A percentile compares a stretch with the other conserved stretches of the same genome.
Evolutionary conservation across 2,888 invertebrate species (phyloP).

Genomic region (Agelastica alni): DNA sequence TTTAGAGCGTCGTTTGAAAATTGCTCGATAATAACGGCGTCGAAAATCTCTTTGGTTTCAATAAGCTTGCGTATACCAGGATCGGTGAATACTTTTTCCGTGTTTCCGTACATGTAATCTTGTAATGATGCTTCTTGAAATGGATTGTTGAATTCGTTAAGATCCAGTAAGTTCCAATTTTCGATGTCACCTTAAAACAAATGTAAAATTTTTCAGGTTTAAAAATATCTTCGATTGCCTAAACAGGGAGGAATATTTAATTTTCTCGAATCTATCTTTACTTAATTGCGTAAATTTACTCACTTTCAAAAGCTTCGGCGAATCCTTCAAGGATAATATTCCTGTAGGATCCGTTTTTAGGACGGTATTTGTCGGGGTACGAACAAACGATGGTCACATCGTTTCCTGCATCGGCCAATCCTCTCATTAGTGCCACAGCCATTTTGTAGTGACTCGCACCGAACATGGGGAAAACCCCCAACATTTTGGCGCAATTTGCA

Average conservation of each 20-base stretch:
- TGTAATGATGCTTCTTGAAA: conserved; percentile 23
- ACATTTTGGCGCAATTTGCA: conserved; percentile 57
- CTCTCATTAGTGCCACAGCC: conserved; percentile 64
- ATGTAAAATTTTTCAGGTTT: too few species aligned
- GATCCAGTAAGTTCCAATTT: conserved; percentile 9
- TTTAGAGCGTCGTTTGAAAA: conserved; percentile 58
- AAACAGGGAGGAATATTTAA: too few species aligned
- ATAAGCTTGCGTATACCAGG: conserved; percentile 43
- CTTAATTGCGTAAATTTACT: too few species aligned
- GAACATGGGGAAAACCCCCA: conserved; percentile 68
- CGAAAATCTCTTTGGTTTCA: conserved; percentile 51
- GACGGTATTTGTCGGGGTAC: conserved; percentile 52
- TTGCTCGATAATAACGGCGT: conserved; percentile 56
- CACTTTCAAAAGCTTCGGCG: conserved; percentile 9
- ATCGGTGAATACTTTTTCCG: conserved; percentile 38
- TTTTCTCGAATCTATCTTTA: too few species aligned
- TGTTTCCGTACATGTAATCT: conserved; percentile 23
- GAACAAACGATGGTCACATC: conserved; percentile 68
- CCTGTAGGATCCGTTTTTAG: conserved; percentile 46
- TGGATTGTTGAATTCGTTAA: conserved; percentile 1
- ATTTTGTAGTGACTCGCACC: conserved; percentile 74
- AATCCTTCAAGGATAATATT: conserved; percentile 12
- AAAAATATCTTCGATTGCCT: too few species aligned
- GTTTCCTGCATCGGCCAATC: conserved; percentile 66
- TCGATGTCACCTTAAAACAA: conserved; percentile 17